Evolutionary conservation across 2,888 invertebrate genomes (phyloP).

Genomic region (Busseola fusca): DNA sequence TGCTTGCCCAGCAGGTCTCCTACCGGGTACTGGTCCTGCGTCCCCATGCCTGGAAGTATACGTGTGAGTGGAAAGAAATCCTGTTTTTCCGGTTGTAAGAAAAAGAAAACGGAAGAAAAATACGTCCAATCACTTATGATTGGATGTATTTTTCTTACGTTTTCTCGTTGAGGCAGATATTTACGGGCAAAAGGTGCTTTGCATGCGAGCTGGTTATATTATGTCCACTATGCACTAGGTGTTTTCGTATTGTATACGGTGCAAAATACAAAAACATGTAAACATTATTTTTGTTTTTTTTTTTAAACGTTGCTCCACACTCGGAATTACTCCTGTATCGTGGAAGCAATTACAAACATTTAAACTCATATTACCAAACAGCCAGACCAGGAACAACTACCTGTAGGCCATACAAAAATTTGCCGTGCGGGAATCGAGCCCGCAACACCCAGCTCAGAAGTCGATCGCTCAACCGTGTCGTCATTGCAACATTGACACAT

Average conservation of each 20-base stretch:
- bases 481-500: neutral
- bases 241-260: neutral
- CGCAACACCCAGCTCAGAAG: no score
- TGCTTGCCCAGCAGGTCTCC: constrained; percentile 97
- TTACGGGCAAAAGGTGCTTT: neutral
- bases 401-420: no score
- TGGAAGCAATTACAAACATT: no score
- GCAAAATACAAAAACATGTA: neutral
- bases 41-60: constrained; percentile 90
- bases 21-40: constrained; percentile 96
- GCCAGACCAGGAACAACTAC: no score
- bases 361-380: no score
- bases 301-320: no score
- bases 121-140: neutral
- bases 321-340: no score
- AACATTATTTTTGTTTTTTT: no score
- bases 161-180: neutral
- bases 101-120: no score
- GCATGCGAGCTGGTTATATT: neutral
- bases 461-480: no score
- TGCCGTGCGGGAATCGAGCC: no score
- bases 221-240: neutral
- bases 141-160: neutral
- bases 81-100: neutral
- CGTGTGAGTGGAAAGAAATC: neutral